Evolutionary conservation across 2,113 vertebrate genomes (phyloP).

Genomic region (Cricetomys ansorgei): DNA sequence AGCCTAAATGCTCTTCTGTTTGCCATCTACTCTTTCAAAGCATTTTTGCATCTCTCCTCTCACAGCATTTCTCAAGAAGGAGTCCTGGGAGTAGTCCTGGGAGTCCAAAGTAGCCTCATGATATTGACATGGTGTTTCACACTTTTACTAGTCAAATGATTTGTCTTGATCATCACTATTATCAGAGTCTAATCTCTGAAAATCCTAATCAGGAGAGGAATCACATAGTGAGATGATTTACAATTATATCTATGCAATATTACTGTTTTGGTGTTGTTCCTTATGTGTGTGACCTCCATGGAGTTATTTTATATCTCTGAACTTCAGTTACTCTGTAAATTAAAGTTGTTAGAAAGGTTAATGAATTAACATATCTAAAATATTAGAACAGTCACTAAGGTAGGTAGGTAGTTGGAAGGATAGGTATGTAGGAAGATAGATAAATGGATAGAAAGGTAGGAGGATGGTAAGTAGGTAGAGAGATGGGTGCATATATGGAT

Average conservation of each 20-base stretch:
- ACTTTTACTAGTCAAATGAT: neutral
- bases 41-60: neutral
- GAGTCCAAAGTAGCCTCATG: neutral
- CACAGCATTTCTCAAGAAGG: neutral
- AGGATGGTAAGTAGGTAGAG: neutral
- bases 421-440: neutral
- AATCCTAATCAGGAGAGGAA: neutral
- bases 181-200: neutral
- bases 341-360: neutral
- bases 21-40: neutral
- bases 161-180: neutral
- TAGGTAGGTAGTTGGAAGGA: neutral
- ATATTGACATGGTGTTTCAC: neutral
- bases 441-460: neutral
- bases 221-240: neutral
- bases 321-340: neutral
- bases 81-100: neutral
- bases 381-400: neutral
- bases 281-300: neutral
- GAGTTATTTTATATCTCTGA: slow-evolving; percentile 36
- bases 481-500: neutral
- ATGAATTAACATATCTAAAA: neutral
- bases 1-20: neutral
- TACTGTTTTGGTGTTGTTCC: neutral
- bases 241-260: neutral